Evolutionary conservation across 2,888 invertebrate species (phyloP), one percentile per base, ranked within the genome.

Genomic region (Biston stratarius): DNA sequence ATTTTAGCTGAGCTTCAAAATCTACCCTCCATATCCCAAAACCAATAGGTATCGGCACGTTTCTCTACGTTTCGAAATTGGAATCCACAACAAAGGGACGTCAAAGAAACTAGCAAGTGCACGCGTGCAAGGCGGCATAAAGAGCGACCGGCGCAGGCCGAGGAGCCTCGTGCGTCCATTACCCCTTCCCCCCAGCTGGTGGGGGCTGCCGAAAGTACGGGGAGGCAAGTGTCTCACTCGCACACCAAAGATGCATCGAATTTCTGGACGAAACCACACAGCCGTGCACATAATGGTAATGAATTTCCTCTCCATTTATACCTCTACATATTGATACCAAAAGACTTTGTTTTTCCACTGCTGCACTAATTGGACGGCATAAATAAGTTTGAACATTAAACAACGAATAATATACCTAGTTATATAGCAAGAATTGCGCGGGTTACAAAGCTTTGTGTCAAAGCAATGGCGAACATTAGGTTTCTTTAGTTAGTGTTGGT

Each of bases 101-200:
- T 88, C 91, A 92, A 92, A 92, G 93, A 93, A 92, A 92, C 85
- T 88, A 87, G 88, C 89, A 89, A 91, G 91, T 89, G 90, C 88
- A 92, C 91, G 93, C 92, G 90, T 91, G 87, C 88, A 86, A 85
- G 88, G 88, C 83, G 81, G 86, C 89, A 88, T 91, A 91, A 90
- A 91, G 90, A 91, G 89, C 86, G 88, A 83, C 77, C 85, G 86
- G 84, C 83, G 86, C 87, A 88, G 86, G 85, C 87, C 86, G 89
- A 86, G 85, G 87, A 89, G 90, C 89, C 88, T 89, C 89, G 84
- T 92, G 93, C 93, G 93, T 93, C 93, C 93, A 92, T 92, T 91
- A 91, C 91, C 88, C 87, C 86, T 86, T 74, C 77, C 71, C 75
- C 71, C 77, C 72, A 64, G 69, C 70, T 77, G 78, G 81, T 78